Evolutionary conservation across 2,113 vertebrate species (phyloP).

Genomic region (Saguinus imperator): DNA sequence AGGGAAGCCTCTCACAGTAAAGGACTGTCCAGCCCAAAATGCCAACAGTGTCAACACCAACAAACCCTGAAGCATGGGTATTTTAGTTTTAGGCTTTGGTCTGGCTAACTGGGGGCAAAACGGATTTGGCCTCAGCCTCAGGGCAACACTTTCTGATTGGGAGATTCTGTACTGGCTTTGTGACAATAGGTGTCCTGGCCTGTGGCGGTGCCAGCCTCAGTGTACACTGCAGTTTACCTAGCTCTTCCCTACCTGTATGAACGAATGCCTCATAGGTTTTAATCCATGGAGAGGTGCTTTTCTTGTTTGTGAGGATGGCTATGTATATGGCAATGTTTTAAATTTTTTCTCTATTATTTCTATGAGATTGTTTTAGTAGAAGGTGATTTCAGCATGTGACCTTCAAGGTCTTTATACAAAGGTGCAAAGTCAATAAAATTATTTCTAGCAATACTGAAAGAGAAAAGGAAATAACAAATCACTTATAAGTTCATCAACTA

Average conservation of each 20-base stretch:
- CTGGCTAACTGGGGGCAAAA: not conserved
- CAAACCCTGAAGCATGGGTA: not conserved
- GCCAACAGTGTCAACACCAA: not conserved
- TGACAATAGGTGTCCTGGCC: not conserved
- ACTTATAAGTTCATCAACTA: not conserved
- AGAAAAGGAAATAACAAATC: not conserved
- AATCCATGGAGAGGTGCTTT: not conserved
- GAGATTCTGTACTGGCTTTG: not conserved
- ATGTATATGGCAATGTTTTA: not conserved
- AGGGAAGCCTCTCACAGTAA: not conserved
- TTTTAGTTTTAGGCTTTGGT: not conserved
- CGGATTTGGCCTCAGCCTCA: not conserved
- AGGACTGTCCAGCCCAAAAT: not conserved
- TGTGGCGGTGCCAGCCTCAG: not conserved
- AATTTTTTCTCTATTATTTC: not conserved
- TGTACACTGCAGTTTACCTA: not conserved
- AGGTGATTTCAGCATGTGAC: not conserved
- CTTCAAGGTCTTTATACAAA: not conserved
- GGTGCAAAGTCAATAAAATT: not conserved
- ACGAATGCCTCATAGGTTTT: not conserved
- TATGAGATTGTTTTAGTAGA: not conserved
- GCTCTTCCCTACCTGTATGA: not conserved
- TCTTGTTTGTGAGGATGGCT: not conserved
- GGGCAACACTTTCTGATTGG: not conserved
- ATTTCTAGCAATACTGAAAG: not conserved